Base-by-base conservation (phyloP, 2,113 vertebrate species). In the Hystrix cristata region DNA sequence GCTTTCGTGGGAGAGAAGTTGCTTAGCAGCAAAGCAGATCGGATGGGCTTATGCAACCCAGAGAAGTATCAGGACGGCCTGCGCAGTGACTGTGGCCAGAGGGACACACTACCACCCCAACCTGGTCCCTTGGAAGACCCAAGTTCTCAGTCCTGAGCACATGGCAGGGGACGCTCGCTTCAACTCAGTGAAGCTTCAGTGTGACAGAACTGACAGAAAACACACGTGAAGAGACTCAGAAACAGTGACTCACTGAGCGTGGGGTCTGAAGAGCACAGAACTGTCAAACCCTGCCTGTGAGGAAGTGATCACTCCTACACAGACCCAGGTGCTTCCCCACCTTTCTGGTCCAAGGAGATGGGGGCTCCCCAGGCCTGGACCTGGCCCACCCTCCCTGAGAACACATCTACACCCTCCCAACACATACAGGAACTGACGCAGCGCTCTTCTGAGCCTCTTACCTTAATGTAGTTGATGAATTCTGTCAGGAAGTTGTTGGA, bases 391-490 rank as follows among this genome's bases (percentile, higher is more conserved):
- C 14, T 25, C 62, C 46, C 51, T 43, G 55, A 83, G 53, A 57
- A 94, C 0, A 18, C 18, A 23, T 3, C 90, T 12, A 16, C 5
- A 29, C n/a, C 7, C 4, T 65, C 46, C 62, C 69, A 85, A 91
- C 25, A 16, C 1, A 31, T 23, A 1, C 1, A n/a, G 43, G 74
- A 59, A 78, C 23, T 31, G 88, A 71, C 3, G 2, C 8, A 16
- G 31, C 9, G 6, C 25, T 55, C 74, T 72, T 59, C 80, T 48
- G 53, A 13, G 87, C 27, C 65, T 90, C 98, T 99, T 98, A 99
- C 99, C 99, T 99, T 99, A 29, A 99, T 98, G 85, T 99, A 99
- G 57, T 98, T 97, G 62, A 99, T 99, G 97, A 99, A 99, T 93
- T 99, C 99, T 51, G 99, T 98, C 51, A 99, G 98, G 31, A 99